Evolutionary conservation across 2,113 vertebrate species (phyloP), one percentile per base, ranked within the genome.

Genomic region (Chloropsis hardwickii): DNA sequence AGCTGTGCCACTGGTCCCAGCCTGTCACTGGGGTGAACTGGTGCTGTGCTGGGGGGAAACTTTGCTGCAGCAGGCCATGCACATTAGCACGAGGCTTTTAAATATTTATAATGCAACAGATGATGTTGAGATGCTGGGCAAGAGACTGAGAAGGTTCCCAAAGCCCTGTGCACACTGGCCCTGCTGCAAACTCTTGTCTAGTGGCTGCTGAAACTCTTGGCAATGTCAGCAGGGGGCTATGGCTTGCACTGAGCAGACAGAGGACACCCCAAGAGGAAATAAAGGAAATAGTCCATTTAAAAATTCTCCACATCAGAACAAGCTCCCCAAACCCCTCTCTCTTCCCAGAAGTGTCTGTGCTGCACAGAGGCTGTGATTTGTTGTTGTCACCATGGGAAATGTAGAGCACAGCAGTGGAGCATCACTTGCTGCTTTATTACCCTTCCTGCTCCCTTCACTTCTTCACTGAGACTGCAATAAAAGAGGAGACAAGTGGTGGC

Each of bases 391-490:
- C 48, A 7, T 5, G 83, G 83, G 83, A 92, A 72, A 92, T 76
- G 83, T 82, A 76, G 80, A 86, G 86, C 54, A 54, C 35, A 39
- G 71, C 83, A 92, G 86, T 13, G 5, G 57, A 76, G 54, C 51
- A 10, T 67, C 76, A 37, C 48, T 82, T 76, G 53, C 42, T 33
- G 83, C 35, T 67, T 78, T 60, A 47, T 58, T 79, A 33, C 44
- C 31, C 12, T 2, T 37, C 50, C 53, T 6, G 2, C 47, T 60
- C 57, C 57, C 62, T 64, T 51, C 35, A 22, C 31, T 66, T 58
- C 42, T 79, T 71, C 71, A 50, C 16, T 0, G 2, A 84, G 78
- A 17, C 27, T 79, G 66, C 53, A 67, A 74, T 37, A 27, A 66
- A 60, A 37, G 47, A 91, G 66, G 76, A 42, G 76, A 28, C 13